Evolutionary conservation across 2,797 vertebrate species (phyloP), one percentile per base, ranked within the genome.

Genomic region (Molossus alvarezi): DNA sequence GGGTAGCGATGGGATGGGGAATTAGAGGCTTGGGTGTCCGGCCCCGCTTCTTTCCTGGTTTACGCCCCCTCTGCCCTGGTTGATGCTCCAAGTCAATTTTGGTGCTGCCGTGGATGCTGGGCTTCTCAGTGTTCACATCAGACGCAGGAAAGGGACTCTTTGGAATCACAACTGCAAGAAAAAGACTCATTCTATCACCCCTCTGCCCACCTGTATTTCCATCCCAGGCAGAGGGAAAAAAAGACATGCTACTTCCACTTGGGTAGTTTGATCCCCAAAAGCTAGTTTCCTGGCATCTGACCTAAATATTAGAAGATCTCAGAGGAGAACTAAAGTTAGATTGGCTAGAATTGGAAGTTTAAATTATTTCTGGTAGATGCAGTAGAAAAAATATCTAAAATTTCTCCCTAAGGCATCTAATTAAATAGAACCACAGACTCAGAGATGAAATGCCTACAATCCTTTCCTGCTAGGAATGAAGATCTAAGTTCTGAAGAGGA

Each of bases 1-100:
- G 98, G 77, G 98, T 82, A 98, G 99, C 98, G 88, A 98, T 98
- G 96, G 99, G 98, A 92, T 99, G 99, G 96, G 99, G 99, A 95
- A 99, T 98, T 88, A 99, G 98, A 80, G 99, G 98, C 98, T 99
- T 99, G 97, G 98, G 98, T 95, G 98, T 98, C 98, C 99, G 99
- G 99, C 99, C 99, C 99, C 98, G 98, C 98, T 98, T 99, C 97
- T 99, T 99, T 95, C 99, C 99, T 88, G 99, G 99, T 98, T 99
- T 99, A 92, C 99, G 99, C 91, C 99, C 99, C 98, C 98, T 99
- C 97, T 99, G 99, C 96, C 99, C 99, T 92, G 99, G 98, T 86
- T 99, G 99, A 97, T 99, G 98, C 96, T 99, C 99, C 97, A 99
- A 98, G 94, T 95, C 84, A 97, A 98, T 96, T 85, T 98, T 98